Percentiles rank a stretch among this genome's conserved stretches.
Evolutionary conservation across 2,888 invertebrate genomes (phyloP).

Genomic region (Plagiodera versicolora): DNA sequence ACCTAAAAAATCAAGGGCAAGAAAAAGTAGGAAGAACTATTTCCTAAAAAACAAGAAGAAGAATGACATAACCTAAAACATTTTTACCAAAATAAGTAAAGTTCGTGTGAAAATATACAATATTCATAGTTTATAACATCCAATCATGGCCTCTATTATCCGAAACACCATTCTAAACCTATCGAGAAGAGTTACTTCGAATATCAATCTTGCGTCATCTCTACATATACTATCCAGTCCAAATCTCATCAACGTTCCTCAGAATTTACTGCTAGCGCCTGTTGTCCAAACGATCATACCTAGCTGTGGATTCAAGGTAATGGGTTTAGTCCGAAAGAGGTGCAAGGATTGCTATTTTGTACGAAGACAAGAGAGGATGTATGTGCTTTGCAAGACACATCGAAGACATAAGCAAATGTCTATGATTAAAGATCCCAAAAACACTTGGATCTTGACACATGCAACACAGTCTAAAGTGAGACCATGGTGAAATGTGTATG

Average conservation of each 20-base stretch:
- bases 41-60: too few species aligned
- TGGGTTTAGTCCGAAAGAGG: constrained; percentile 66
- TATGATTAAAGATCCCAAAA: constrained; percentile 67
- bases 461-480: constrained; percentile 66
- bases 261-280: constrained; percentile 30
- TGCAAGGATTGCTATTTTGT: constrained; percentile 82
- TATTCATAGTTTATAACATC: neutral
- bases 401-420: constrained; percentile 83
- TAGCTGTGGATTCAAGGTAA: constrained; percentile 70
- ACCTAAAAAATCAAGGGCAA: too few species aligned
- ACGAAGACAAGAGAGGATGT: constrained; percentile 66
- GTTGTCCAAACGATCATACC: constrained; percentile 35
- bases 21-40: too few species aligned
- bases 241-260: neutral
- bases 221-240: constrained; percentile 1
- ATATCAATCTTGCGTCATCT: neutral
- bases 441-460: constrained; percentile 75
- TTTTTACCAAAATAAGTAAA: neutral
- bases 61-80: neutral
- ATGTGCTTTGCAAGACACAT: constrained; percentile 74
- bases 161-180: neutral
- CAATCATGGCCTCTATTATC: neutral
- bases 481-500: constrained; percentile 57
- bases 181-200: neutral
- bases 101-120: neutral